Evolutionary conservation across 2,888 invertebrate genomes (phyloP), one percentile per base, ranked within the genome.

Genomic region (Dione juno): DNA sequence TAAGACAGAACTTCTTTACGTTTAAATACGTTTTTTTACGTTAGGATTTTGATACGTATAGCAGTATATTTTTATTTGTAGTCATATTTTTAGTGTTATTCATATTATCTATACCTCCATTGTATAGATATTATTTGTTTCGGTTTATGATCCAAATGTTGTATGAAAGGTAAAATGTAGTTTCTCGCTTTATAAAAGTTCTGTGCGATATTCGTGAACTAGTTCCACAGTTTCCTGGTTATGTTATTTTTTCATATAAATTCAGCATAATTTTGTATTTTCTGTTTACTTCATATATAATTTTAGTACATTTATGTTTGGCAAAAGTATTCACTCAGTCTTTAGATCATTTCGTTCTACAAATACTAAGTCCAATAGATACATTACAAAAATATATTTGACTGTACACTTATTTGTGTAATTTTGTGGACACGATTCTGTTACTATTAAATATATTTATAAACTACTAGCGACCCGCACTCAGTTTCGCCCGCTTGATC

Each of bases 171-270:
- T 61, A 61, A 43, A 45, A 45, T 61, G 40, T 37, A 50, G 19
- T 50, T 64, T 64, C 37, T 37, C 50, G 64, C 19, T 37, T 13
- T 40, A 50, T 19, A 64, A 63, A 50, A 64, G 50, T 50, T 64
- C 37, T 7, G 50, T 50, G 19, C 40, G 64, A 64, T 64, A 64
- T 64, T 64, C 64, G 64, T 50, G 64, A 50, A 64, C 64, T 64
- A 64, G 64, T 40, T 64, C 50, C 64, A 37, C 64, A 37, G 64
- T 64, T 64, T 64, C 50, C 64, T 64, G 64, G 50, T 64, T 64
- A 64, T 64, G 40, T 64, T 64, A 50, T 64, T 64, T 63, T 57
- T 64, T 64, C 64, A 40, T 64, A 64, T 13, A 50, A 35, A 50
- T 50, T 63, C 37, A 10, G 45, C 37, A 50, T 48, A 63, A 37